Evolutionary conservation across 2,797 vertebrate species (phyloP), one percentile per base, ranked within the genome.

Genomic region (Rhinatrema bivittatum): DNA sequence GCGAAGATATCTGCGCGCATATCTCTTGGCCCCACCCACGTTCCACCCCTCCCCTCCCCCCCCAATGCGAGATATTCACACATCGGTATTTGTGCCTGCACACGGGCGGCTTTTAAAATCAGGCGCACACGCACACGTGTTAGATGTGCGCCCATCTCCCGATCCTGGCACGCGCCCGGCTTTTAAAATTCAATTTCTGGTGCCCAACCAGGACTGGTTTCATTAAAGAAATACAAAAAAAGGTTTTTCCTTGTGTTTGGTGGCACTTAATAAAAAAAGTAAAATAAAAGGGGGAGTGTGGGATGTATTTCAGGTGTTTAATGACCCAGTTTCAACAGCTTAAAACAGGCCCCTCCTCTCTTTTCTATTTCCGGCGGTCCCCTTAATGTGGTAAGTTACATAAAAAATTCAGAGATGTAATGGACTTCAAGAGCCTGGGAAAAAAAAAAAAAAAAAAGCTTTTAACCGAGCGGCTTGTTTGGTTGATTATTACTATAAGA

Each of bases 391-490:
- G 22, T 21, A 29, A 3, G 1, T 2, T n/a, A 46, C 38, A 67
- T 46, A 57, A 50, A 73, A 74, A 50, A 38, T 28, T 10, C 10
- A 32, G 46, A 56, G 40, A 27, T 9, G 33, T 44, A 55, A 37
- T 3, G 21, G 50, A 39, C 48, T 55, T 46, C 20, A 7, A 11
- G 46, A 46, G 36, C 24, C 1, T 15, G 9, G 26, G 20, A 38
- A 64, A 14, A 32, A 44, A 23, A 60, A 32, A 44, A 23, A 60
- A 62, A 50, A 67, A 51, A 50, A 64, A 46, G 74, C 68, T 79
- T 70, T 76, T 68, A 81, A 65, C 53, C 30, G 49, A 78, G 72
- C 56, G 69, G 59, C 57, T 69, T 61, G 65, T 67, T 64, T 69
- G 65, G 78, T 62, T 45, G 48, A 21, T 30, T 51, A 57, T 1